Percentiles rank a stretch among this genome's conserved stretches.
Evolutionary conservation across 2,888 invertebrate genomes (phyloP).

Genomic region (Patella depressa): DNA sequence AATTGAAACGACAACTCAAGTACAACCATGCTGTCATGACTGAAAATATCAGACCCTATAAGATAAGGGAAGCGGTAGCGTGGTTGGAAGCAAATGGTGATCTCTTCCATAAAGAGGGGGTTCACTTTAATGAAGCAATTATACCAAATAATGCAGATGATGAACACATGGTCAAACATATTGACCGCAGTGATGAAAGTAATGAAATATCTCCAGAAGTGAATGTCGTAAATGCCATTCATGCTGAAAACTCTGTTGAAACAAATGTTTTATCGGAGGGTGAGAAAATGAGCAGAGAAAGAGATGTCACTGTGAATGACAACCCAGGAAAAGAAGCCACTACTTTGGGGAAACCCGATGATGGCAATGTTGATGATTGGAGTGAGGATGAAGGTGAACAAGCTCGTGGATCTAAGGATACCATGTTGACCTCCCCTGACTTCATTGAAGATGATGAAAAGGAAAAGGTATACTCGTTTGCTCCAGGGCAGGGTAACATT

Average conservation of each 20-base stretch:
- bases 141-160: background rate
- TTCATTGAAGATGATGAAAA: background rate
- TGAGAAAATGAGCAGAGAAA: no score
- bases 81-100: background rate
- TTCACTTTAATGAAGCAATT: no score
- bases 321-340: no score
- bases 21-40: background rate
- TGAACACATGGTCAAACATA: background rate
- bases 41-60: constrained; percentile 12
- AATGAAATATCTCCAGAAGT: background rate
- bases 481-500: no score
- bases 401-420: background rate
- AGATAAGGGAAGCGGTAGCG: constrained; percentile 5
- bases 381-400: background rate
- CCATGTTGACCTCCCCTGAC: background rate
- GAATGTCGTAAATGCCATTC: no score
- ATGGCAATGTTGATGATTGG: no score
- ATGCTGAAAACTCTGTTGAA: no score
- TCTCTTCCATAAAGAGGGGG: background rate
- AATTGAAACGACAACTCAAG: constrained; percentile 4
- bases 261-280: no score
- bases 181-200: background rate
- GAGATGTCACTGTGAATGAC: no score
- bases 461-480: background rate
- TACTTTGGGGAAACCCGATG: no score